These are phyloP conservation scores for Morone saxatilis DNA, from an alignment of 2,113 vertebrate species.

Conservation along the genomic window DNA sequence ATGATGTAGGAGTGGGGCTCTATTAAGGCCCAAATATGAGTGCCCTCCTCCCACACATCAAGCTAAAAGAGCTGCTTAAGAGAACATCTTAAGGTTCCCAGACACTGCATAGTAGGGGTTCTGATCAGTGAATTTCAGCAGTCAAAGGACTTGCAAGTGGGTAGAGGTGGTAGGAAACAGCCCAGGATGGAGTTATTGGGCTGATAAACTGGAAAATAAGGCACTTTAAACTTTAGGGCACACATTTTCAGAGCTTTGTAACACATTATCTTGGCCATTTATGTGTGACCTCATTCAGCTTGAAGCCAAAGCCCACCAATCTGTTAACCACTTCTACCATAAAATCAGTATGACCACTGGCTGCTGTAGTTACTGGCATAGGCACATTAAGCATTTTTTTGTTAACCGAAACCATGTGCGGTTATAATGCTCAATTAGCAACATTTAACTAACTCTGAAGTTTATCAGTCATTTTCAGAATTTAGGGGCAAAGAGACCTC, in stretches of 20 bases:
- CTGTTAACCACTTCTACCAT: neutral
- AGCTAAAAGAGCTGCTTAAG: slow-evolving; percentile 1
- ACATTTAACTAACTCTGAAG: neutral
- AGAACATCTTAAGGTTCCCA: slow-evolving; percentile 33
- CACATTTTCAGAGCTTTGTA: slow-evolving; percentile 11
- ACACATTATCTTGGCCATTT: slow-evolving; percentile 40
- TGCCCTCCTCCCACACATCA: slow-evolving; percentile 32
- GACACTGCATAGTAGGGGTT: neutral
- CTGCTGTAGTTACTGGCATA: neutral
- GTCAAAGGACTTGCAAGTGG: slow-evolving; percentile 1
- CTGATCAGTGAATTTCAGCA: slow-evolving; percentile 21
- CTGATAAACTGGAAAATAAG: slow-evolving; percentile 38
- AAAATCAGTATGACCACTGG: neutral
- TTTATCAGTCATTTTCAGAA: slow-evolving; percentile 13
- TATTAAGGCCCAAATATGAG: slow-evolving; percentile 29
- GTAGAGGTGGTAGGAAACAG: neutral
- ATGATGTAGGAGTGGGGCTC: slow-evolving; percentile 18
- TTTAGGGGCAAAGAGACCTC: neutral
- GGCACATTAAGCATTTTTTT: neutral
- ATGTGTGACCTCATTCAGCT: slow-evolving; percentile 2
- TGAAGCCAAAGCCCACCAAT: slow-evolving; percentile 16
- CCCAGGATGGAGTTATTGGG: slow-evolving; percentile 16
- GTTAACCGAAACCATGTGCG: neutral
- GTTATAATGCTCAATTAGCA: neutral
- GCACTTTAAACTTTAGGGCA: neutral